These are phyloP conservation scores for Scelioninae gen. 1 DNA, from an alignment of 2,888 invertebrate species.

Conservation along the genomic window DNA sequence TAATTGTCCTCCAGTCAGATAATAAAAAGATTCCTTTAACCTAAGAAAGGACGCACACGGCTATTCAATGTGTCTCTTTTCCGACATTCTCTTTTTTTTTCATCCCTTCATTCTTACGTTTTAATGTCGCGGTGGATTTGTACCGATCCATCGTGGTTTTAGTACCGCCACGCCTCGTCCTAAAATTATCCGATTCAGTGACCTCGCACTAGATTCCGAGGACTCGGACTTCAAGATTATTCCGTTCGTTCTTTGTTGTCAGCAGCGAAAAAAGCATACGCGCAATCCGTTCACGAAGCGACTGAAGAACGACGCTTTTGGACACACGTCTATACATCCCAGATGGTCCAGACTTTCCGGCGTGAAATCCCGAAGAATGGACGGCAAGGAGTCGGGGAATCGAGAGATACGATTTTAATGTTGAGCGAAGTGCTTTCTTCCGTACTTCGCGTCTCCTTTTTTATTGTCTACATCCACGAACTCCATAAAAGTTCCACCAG, in stretches of 20 bases:
- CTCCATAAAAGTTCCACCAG: conserved; percentile 68
- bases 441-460: conserved; percentile 70
- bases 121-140: no score
- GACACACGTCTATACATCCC: conserved; percentile 66
- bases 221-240: conserved; percentile 69
- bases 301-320: conserved; percentile 62
- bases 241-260: conserved; percentile 61
- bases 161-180: no score
- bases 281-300: conserved; percentile 66
- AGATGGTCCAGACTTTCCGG: conserved; percentile 73
- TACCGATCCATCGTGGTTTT: no score
- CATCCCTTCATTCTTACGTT: no score
- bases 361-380: conserved; percentile 72
- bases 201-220: no score
- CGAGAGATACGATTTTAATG: conserved; percentile 76
- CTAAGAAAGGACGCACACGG: no score
- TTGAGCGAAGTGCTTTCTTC: conserved; percentile 74
- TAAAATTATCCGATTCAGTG: no score
- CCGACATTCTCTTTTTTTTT: no score
- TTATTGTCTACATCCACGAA: conserved; percentile 64
- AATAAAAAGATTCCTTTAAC: no score
- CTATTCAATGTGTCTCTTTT: no score
- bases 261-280: conserved; percentile 65
- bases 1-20: no score
- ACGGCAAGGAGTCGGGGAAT: conserved; percentile 65